Evolutionary conservation across 2,113 vertebrate genomes (phyloP).

Genomic region (Entelurus aequoreus): DNA sequence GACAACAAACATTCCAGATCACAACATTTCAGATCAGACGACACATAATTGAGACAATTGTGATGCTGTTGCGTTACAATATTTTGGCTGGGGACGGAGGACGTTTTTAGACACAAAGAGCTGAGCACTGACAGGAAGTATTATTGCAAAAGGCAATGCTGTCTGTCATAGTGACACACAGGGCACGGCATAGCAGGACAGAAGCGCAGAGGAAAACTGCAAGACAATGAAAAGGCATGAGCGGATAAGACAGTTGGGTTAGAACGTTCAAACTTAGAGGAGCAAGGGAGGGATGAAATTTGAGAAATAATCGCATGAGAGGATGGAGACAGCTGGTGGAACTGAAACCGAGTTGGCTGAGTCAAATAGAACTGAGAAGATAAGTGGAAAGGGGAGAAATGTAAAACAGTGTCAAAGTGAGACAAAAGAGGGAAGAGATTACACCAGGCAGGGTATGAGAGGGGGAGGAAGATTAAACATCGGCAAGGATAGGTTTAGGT

Average conservation of each 20-base stretch:
- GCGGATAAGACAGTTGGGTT: not conserved
- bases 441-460: constrained; percentile 11
- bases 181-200: constrained; percentile 18
- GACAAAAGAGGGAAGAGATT: constrained; percentile 18
- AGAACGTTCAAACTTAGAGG: not conserved
- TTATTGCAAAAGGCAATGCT: constrained; percentile 43
- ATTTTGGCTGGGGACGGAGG: no score
- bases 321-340: constrained; percentile 7
- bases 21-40: no score
- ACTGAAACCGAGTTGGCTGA: not conserved
- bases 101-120: no score
- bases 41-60: no score
- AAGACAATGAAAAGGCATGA: constrained; percentile 9
- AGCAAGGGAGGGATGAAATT: constrained; percentile 17
- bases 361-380: not conserved
- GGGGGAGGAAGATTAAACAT: constrained; percentile 2
- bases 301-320: constrained; percentile 16
- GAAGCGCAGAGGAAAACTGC: not conserved
- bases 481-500: not conserved
- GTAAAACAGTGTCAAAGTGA: constrained; percentile 1
- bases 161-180: constrained; percentile 35
- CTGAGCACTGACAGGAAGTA: constrained; percentile 49
- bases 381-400: not conserved
- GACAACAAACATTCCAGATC: no score
- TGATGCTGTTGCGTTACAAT: no score